phyloP scores from a whole-genome alignment of 53 echinoderm and acorn worm species.

The Holothuria scabra region DNA sequence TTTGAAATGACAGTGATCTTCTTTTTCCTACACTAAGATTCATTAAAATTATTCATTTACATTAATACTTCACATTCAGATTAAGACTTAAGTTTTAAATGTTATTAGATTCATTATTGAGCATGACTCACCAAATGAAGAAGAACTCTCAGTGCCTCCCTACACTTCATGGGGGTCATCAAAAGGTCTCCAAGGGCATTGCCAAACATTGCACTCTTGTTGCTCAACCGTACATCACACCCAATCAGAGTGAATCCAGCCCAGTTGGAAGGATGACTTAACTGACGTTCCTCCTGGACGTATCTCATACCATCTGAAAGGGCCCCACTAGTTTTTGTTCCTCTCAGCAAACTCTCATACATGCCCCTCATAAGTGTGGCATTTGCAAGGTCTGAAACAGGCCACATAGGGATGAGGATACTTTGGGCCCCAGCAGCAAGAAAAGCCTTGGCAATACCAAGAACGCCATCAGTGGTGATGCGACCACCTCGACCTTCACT shows the following conservation, averaged over 20 bases:
- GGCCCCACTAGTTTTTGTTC: conserved; percentile 83
- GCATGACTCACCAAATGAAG: conserved; percentile 88
- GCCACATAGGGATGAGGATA: conserved; percentile 95
- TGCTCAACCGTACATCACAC: conserved; percentile 90
- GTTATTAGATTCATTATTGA: not conserved
- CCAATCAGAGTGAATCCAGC: conserved; percentile 92
- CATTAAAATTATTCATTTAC: not conserved
- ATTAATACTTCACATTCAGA: not conserved
- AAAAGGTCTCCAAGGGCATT: conserved; percentile 93
- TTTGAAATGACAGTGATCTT: not conserved
- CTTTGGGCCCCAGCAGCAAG: conserved; percentile 97
- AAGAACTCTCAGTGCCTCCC: conserved; percentile 93
- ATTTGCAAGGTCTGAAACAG: conserved; percentile 81
- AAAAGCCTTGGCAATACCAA: conserved; percentile 91
- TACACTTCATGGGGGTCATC: conserved; percentile 88
- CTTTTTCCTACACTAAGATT: not conserved
- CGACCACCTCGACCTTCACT: conserved; percentile 75
- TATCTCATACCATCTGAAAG: conserved; percentile 90
- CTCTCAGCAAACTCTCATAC: conserved; percentile 80
- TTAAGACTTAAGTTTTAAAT: not conserved
- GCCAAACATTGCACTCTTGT: conserved; percentile 98
- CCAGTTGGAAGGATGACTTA: conserved; percentile 95
- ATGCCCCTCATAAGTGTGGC: conserved; percentile 86
- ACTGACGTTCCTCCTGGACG: conserved; percentile 81
- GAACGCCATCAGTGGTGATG: conserved; percentile 86